Base-by-base conservation (phyloP, 1,140 invertebrate species). In the Meteorus sp. region DNA sequence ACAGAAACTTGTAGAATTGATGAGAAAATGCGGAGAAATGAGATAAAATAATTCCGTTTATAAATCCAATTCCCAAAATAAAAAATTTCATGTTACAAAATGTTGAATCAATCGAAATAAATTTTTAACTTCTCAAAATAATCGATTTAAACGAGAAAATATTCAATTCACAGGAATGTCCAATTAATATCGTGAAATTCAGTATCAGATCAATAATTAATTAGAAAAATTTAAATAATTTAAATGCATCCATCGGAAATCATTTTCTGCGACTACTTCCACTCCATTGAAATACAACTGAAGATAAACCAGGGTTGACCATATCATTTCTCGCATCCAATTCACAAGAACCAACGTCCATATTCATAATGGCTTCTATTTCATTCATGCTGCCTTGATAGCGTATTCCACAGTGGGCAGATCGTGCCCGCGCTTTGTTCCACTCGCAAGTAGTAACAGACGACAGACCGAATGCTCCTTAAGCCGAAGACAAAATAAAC, bases 351-450 rank as follows among this genome's bases (percentile, higher is more conserved):
- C 33, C 25, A 25, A 41, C 44, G 13, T 11, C 15, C 13, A 7
- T 11, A 19, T 27, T 19, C 52, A 23, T 22, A 19, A n/a, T n/a
- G n/a, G n/a, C 19, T 35, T 33, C 58, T 20, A 39, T 19, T 29
- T n/a, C 11, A 13, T 11, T 52, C 20, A 37, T 64, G 43, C 20
- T 51, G 25, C 45, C 60, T 62, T 62, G 63, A 45, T 65, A 44
- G 25, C 9, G 44, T 25, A 50, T 57, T 53, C 19, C 44, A 13
- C 48, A 54, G 52, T 60, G 60, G 60, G 58, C 58, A 57, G 53
- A 62, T 47, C 60, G 57, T 58, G 55, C 57, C 58, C 60, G 55
- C 63, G 56, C 51, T 62, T 62, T 57, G 44, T 65, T 53, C 57
- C 55, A 57, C 57, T 59, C 22, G 54, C 39, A 31, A 64, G 56